Conservation (phyloP, 2,888 invertebrate species). For the Quadroppia sp. region DNA sequence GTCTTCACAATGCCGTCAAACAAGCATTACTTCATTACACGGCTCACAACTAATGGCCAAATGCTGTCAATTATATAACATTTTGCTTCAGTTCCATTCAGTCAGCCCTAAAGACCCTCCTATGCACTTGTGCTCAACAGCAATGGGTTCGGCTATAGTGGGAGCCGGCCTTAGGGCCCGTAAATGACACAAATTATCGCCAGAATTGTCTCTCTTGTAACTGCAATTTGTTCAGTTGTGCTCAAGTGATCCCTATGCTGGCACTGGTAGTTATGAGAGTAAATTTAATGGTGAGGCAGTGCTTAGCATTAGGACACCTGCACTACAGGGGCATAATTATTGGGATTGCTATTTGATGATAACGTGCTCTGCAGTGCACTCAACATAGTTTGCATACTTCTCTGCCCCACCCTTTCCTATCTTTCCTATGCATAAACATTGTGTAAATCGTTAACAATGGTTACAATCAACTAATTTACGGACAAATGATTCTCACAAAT, state of each 20-base stretch:
- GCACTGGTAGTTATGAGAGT: not conserved
- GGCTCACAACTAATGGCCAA: constrained; percentile 9
- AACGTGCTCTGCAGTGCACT: not conserved
- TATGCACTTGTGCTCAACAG: constrained; percentile 18
- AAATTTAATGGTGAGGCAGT: constrained; percentile 13
- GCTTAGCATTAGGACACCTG: constrained; percentile 28
- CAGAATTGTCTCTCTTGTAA: constrained; percentile 19
- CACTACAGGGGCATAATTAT: constrained; percentile 22
- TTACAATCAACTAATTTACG: constrained; percentile 25
- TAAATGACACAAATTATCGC: constrained; percentile 33
- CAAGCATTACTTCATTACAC: constrained; percentile 21
- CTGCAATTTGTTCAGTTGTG: constrained; percentile 7
- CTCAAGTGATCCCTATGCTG: not conserved
- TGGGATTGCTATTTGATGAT: constrained; percentile 28
- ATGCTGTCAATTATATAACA: constrained; percentile 26
- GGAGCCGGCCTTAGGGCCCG: constrained; percentile 31
- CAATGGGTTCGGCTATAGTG: constrained; percentile 16
- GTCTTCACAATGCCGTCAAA: constrained; percentile 27
- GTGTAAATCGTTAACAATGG: not conserved
- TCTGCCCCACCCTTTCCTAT: not conserved
- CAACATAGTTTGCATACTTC: constrained; percentile 24
- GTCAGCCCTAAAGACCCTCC: constrained; percentile 24
- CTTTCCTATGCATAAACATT: not conserved
- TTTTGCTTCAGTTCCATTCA: constrained; percentile 30
- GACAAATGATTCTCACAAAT: not conserved